A percentile compares a stretch with the other conserved stretches of the same genome.
These are phyloP conservation scores for Pissodes strobi DNA, from an alignment of 1,140 invertebrate species.

Conservation along the genomic window DNA sequence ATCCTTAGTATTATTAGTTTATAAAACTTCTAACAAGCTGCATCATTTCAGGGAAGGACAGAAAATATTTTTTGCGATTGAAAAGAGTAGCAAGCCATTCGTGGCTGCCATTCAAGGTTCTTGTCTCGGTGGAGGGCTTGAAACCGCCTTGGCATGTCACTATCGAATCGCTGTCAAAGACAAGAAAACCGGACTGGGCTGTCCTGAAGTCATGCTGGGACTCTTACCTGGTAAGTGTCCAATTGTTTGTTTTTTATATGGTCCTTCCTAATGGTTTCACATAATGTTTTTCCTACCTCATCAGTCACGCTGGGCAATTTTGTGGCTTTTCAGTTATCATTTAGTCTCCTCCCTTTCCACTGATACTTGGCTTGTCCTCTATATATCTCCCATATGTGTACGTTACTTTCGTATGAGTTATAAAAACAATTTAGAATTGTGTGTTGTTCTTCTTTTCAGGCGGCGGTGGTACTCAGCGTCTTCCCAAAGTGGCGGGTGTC, in stretches of 20 bases:
- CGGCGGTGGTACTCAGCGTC: constrained; percentile 89
- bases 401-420: no score
- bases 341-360: no score
- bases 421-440: not conserved
- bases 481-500: constrained; percentile 82
- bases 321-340: no score
- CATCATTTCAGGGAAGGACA: constrained; percentile 70
- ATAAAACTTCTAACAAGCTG: not conserved
- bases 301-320: no score
- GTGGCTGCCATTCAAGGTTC: constrained; percentile 96
- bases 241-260: not conserved
- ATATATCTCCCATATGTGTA: no score
- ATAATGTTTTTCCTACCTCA: no score
- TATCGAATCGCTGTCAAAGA: constrained; percentile 96
- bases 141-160: constrained; percentile 91
- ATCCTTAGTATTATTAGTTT: no score
- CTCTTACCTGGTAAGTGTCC: constrained; percentile 41
- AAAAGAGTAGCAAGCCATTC: constrained; percentile 86
- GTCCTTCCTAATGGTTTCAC: not conserved
- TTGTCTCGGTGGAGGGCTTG: constrained; percentile 96
- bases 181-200: constrained; percentile 78
- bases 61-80: constrained; percentile 77
- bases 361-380: no score
- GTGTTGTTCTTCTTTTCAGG: constrained; percentile 87
- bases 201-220: constrained; percentile 69